These are phyloP conservation scores for Pyrgus malvae DNA, from an alignment of 2,888 invertebrate genomes.

Conservation along the genomic window DNA sequence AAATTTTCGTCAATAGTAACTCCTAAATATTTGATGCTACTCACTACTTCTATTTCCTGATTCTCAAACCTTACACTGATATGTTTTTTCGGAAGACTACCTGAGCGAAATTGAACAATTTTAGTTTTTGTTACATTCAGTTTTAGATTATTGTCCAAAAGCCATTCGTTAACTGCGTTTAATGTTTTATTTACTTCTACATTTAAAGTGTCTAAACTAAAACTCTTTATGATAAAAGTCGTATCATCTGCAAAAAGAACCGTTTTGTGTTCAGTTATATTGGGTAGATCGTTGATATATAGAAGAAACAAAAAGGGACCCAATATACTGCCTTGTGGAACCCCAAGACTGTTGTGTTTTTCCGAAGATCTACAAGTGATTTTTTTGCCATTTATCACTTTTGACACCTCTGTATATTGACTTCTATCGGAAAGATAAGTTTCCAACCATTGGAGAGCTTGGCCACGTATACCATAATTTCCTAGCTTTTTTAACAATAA, in stretches of 20 bases:
- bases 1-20: neutral
- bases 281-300: neutral
- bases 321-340: slow-evolving; percentile 28
- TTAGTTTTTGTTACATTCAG: neutral
- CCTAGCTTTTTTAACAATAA: slow-evolving; percentile 10
- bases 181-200: neutral
- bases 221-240: neutral
- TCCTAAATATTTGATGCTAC: neutral
- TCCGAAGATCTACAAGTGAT: neutral
- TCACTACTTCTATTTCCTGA: neutral
- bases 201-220: neutral
- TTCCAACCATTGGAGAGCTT: slow-evolving; percentile 4
- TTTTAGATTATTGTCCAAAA: neutral
- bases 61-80: neutral
- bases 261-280: neutral
- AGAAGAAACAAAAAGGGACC: slow-evolving; percentile 12
- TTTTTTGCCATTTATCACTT: neutral
- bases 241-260: neutral
- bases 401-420: neutral
- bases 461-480: slow-evolving; percentile 21
- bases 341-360: neutral
- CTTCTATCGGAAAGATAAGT: neutral
- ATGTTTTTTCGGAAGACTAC: neutral
- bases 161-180: neutral
- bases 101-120: neutral